Base-by-base conservation (phyloP, 2,797 vertebrate genomes). In the Gadopsis bispinosus region DNA sequence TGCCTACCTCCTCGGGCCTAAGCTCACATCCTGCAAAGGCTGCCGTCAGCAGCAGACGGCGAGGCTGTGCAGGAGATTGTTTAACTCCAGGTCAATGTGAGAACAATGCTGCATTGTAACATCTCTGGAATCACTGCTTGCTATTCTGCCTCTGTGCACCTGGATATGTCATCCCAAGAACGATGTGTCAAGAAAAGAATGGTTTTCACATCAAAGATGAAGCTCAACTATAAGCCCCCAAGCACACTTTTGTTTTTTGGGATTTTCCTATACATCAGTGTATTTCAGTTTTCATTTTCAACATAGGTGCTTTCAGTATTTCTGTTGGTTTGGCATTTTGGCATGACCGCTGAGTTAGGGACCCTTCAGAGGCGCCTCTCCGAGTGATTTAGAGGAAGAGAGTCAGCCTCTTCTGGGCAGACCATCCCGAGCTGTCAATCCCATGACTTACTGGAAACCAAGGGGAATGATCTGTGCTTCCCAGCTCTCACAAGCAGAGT, bases 381-480 rank as follows among this genome's bases (percentile, higher is more conserved):
- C 16, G 53, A 85, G 85, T 90, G 90, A 93, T 92, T 92, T 91
- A 91, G 79, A 83, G 81, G 68, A 56, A 65, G 79, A 72, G 75
- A 80, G 85, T 77, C 81, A 67, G 89, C 73, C 82, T 77, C 81
- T 80, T 88, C 86, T 88, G 84, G 88, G 90, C 88, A 89, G 80
- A 78, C 72, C 81, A 70, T 88, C 81, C 84, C n/a, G 16, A 48
- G 50, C 83, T 83, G 89, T 91, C 91, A 90, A 81, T 87, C 84
- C 81, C 81, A 69, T 90, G 88, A 93, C 90, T 91, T 93, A 93
- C 88, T 89, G 91, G 91, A 91, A 93, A 92, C 88, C 89, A 86
- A 69, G 77, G 74, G 70, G 88, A 87, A 91, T 87, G 88, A 92
- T 90, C 89, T 87, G 89, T 78, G 84, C 85, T 90, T 89, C 88